These are phyloP conservation scores for Pocillopora grandis DNA, from an alignment of 92 coral and sea anemone genomes.

Conservation along the genomic window DNA sequence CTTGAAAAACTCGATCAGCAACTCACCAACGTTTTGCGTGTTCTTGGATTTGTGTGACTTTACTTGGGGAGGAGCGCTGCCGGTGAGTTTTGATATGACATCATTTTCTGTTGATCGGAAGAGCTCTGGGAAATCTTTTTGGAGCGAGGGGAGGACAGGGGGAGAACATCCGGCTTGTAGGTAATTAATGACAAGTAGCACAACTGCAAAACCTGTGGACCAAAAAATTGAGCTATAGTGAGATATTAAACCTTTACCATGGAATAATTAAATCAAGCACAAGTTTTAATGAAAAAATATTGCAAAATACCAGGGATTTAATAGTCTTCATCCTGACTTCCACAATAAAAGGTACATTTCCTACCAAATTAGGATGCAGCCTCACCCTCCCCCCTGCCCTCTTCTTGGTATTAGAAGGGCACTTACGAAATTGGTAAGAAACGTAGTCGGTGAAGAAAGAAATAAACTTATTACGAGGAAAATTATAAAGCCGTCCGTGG, in stretches of 20 bases:
- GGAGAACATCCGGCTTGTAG: constrained; percentile 50
- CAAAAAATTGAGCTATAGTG: neutral
- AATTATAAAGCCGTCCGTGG: too few relatives aligned
- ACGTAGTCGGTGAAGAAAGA: too few relatives aligned
- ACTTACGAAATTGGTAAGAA: too few relatives aligned
- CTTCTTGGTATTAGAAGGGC: too few relatives aligned
- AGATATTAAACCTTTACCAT: neutral
- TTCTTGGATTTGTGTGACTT: constrained; percentile 47
- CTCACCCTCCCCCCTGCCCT: too few relatives aligned
- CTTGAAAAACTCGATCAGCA: constrained; percentile 75
- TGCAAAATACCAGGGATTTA: too few relatives aligned
- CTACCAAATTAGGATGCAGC: too few relatives aligned
- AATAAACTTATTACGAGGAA: too few relatives aligned
- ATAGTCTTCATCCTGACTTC: too few relatives aligned
- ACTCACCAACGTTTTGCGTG: constrained; percentile 69
- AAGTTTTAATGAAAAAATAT: too few relatives aligned
- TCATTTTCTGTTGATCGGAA: constrained; percentile 11
- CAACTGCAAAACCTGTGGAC: constrained; percentile 43
- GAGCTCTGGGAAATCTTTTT: constrained; percentile 26
- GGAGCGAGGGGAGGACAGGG: constrained; percentile 45
- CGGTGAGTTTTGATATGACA: constrained; percentile 10
- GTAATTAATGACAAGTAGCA: constrained; percentile 41
- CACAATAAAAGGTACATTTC: too few relatives aligned
- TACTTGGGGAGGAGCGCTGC: constrained; percentile 10
- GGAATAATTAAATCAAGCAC: too few relatives aligned